Base-by-base conservation (phyloP, 2,888 invertebrate species). In the Cetonia aurata region DNA sequence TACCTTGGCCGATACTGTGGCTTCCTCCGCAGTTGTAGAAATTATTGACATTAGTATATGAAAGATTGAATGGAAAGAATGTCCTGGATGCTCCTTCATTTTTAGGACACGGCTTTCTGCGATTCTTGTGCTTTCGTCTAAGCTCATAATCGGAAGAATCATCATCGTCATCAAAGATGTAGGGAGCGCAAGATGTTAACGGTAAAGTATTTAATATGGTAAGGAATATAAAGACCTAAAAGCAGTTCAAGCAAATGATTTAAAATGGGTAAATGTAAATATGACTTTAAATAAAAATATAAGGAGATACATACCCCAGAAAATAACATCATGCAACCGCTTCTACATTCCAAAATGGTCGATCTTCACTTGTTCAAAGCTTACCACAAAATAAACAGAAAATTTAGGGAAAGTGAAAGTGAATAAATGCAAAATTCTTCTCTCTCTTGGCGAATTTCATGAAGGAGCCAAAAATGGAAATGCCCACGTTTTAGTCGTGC, bases 31-130 rank as follows among this genome's bases (percentile, higher is more conserved):
- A 72, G 53, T 75, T 74, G 33, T 72, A 73, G 42, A 72, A 73
- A 57, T 74, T 60, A 52, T 73, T 74, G 8, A 75, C 69, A 50
- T 74, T 71, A n/a, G 72, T 37, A 53, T 76, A 73, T 0, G 72
- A 72, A 10, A 72, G 62, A n/a, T 68, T 41, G 48, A 73, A 70
- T 46, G 74, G 74, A 17, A 76, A 75, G 42, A 75, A 72, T 13
- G 74, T 73, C 60, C 72, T 70, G 25, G 25, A 25, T 41, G 66
- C 76, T 13, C 70, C 65, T 1, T 9, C 65, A 17, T 57, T 59
- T 56, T 55, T 60, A 10, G 41, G 33, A 31, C 72, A 72, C 12
- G 72, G 72, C 46, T 60, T 67, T 17, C 37, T 48, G 10, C 52
- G 53, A 33, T 62, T 60, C 46, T 48, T 71, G n/a, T 53, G 55